Base-by-base conservation (phyloP, 2,888 invertebrate species). In the Drosophila helvetica region DNA sequence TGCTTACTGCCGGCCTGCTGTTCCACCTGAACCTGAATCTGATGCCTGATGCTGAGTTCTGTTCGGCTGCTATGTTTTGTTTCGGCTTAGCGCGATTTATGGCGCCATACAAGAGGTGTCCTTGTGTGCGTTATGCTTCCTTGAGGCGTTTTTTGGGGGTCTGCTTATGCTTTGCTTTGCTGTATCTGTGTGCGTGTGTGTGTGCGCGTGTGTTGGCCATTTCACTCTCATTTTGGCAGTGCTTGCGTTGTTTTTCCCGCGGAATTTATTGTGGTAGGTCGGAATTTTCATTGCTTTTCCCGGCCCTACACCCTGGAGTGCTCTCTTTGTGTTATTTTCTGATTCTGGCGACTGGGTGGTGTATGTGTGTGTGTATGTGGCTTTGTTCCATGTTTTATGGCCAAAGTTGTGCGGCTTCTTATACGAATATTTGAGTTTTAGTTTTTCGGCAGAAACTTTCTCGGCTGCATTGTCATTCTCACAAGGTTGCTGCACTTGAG, bases 211-310 rank as follows among this genome's bases (percentile, higher is more conserved):
- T 51, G 55, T 50, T 54, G 71, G 67, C 75, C 66, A 79, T 86
- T 87, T 87, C 76, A 76, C 82, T 88, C 79, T 79, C 72, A 76
- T 85, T 88, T 78, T 72, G 77, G 72, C 74, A 75, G 70, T 65
- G 58, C 56, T 73, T 22, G 61, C 66, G 48, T 59, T 64, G 67
- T 64, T 64, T 67, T 63, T 69, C 70, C 65, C 71, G 79, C 71
- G 78, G 79, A 81, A 86, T 89, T 89, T 89, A 86, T 90, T 90
- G 88, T 65, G 89, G 90, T 80, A 90, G 90, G 90, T 89, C 90
- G 83, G 82, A 85, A 86, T 79, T 86, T 82, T 85, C 86, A 86
- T 85, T 88, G 84, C 86, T 74, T 73, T 73, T 76, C 56, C 77
- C 3, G 58, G 12, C 12, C 33, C 25, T 25, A 27, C 22, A 59